Base-by-base conservation (phyloP, 2,888 invertebrate genomes). In the Rotaria socialis region DNA sequence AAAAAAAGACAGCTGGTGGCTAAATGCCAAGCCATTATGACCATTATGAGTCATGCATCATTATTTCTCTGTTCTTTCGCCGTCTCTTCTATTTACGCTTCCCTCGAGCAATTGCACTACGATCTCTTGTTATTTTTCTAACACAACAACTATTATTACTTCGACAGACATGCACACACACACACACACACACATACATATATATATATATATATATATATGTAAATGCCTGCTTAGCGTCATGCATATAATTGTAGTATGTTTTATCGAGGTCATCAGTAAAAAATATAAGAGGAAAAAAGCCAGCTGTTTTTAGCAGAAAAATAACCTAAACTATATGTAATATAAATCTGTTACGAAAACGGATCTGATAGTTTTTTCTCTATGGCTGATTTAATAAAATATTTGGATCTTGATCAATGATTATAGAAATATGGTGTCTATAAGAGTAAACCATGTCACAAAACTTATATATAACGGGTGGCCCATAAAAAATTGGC, bases 31-130 rank as follows among this genome's bases (percentile, higher is more conserved):
- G 67, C 67, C 67, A 67, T 67, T 14, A 35, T 35, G 67, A 67
- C 67, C 67, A 10, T 27, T 16, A 67, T 67, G 67, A 67, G 67
- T 67, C 67, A 67, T 67, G 7, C 67, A 67, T 67, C 35, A 67
- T 67, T 67, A 35, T 67, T 67, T 35, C 35, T 67, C 35, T 35
- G 35, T 58, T 58, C 58, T 58, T 58, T 58, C 35, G 5, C 35
- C 27, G 16, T 27, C 67, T 27, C 22, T 7, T 55, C n/a, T n/a
- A 55, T 55, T 55, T 55, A 55, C 55, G 22, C 55, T 27, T 35
- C 67, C 67, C 35, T 67, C 67, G 67, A 67, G 67, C 67, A 35
- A 67, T 67, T 67, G 67, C 67, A 67, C 67, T 67, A 67, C 67
- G 35, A 67, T 67, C 67, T 67, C 67, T n/a, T 67, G 35, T 27